Evolutionary conservation across 2,797 vertebrate species (phyloP).

Genomic region (Leucoraja ocellata): DNA sequence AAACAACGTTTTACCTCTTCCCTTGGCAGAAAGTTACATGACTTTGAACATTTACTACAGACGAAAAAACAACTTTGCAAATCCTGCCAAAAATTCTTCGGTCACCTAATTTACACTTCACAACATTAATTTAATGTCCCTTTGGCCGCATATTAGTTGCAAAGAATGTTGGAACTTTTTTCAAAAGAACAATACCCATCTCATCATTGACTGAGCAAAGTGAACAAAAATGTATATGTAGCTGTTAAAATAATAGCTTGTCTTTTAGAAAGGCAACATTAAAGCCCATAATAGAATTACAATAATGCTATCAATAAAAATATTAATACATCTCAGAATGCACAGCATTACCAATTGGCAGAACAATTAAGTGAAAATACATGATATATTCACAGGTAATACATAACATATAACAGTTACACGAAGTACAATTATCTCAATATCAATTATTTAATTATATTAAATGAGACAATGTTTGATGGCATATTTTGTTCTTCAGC

Average conservation of each 20-base stretch:
- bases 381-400: not conserved
- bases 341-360: slow-evolving; percentile 13
- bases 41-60: not conserved
- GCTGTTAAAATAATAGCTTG: not conserved
- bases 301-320: not conserved
- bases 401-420: not conserved
- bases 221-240: slow-evolving; percentile 20
- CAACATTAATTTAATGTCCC: not conserved
- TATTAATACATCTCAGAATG: not conserved
- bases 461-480: not conserved
- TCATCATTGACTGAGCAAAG: not conserved
- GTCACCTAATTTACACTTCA: not conserved
- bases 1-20: not conserved
- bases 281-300: not conserved
- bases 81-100: not conserved
- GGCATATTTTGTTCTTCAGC: not conserved
- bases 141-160: not conserved
- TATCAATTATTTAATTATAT: not conserved
- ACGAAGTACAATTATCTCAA: not conserved
- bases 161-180: not conserved
- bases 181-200: slow-evolving; percentile 26
- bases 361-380: slow-evolving; percentile 1
- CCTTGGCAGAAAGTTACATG: not conserved
- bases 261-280: not conserved
- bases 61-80: not conserved